Evolutionary conservation across 1,140 invertebrate genomes (phyloP).

Genomic region (Brachionus rubens): DNA sequence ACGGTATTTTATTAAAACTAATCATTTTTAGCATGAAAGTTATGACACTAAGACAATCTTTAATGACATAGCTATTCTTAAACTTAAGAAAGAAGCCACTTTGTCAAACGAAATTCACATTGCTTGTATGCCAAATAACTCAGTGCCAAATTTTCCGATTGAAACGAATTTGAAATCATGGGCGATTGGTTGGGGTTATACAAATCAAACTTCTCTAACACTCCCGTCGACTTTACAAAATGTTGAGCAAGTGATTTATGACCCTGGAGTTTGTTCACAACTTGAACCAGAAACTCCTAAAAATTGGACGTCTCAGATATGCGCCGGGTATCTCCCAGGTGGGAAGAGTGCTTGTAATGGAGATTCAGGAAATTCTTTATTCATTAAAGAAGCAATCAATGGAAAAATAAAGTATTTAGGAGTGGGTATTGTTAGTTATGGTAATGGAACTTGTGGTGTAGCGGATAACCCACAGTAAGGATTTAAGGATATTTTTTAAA

Average conservation of each 20-base stretch:
- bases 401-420: not conserved
- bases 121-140: not conserved
- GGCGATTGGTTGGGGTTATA: slow-evolving; percentile 1
- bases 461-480: not conserved
- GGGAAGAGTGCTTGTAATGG: slow-evolving; percentile 14
- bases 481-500: too few species aligned
- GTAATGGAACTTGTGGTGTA: not conserved
- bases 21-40: not conserved
- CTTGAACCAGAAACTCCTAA: not conserved
- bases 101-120: not conserved
- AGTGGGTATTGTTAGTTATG: slow-evolving; percentile 5
- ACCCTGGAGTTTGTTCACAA: not conserved
- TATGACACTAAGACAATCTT: not conserved
- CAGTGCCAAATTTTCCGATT: not conserved
- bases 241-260: not conserved
- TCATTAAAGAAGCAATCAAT: not conserved
- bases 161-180: not conserved
- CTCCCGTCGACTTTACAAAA: slow-evolving; percentile 7
- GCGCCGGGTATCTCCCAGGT: slow-evolving; percentile 2
- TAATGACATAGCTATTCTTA: slow-evolving; percentile 15
- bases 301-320: slow-evolving; percentile 32
- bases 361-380: slow-evolving; percentile 24
- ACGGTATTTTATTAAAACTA: not conserved
- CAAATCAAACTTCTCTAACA: not conserved
- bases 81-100: not conserved